Evolutionary conservation across 1,140 invertebrate genomes (phyloP).

Genomic region (Aleiodes sp.): DNA sequence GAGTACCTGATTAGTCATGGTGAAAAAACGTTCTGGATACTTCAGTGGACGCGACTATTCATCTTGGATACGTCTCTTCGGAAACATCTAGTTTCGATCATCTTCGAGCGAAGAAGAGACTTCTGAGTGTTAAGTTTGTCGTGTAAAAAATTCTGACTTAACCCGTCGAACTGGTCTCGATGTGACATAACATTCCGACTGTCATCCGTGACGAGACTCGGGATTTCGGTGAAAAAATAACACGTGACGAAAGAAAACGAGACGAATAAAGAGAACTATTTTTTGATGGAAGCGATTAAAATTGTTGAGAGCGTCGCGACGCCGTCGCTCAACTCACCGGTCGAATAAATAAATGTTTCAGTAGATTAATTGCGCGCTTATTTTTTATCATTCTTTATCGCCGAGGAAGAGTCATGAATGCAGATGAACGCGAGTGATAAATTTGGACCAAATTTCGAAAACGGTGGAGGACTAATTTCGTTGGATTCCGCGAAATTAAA

Average conservation of each 20-base stretch:
- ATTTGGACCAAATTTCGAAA: no score
- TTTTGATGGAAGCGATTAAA: conserved; percentile 8
- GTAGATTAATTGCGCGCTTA: conserved; percentile 52
- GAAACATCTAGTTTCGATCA: conserved; percentile 1
- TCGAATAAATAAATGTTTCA: conserved; percentile 35
- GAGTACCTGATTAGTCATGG: conserved; percentile 23
- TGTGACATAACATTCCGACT: conserved; percentile 32
- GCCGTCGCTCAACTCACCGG: not conserved
- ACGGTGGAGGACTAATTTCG: no score
- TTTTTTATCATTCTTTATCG: conserved; percentile 57
- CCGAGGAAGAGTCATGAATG: conserved; percentile 29
- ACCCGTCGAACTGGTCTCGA: conserved; percentile 1
- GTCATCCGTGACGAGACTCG: conserved; percentile 28
- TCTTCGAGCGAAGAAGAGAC: no score
- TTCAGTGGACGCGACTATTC: conserved; percentile 15
- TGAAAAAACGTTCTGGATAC: conserved; percentile 5
- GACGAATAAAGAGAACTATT: not conserved
- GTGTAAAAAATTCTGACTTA: no score
- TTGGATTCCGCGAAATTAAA: no score
- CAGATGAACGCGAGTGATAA: not conserved
- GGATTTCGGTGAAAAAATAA: conserved; percentile 26
- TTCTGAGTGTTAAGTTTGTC: no score
- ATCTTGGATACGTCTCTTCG: conserved; percentile 3
- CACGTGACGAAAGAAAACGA: not conserved
- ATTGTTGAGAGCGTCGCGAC: not conserved